phyloP scores from a whole-genome alignment of 2,113 vertebrate genomes.

The Daubentonia madagascariensis region DNA sequence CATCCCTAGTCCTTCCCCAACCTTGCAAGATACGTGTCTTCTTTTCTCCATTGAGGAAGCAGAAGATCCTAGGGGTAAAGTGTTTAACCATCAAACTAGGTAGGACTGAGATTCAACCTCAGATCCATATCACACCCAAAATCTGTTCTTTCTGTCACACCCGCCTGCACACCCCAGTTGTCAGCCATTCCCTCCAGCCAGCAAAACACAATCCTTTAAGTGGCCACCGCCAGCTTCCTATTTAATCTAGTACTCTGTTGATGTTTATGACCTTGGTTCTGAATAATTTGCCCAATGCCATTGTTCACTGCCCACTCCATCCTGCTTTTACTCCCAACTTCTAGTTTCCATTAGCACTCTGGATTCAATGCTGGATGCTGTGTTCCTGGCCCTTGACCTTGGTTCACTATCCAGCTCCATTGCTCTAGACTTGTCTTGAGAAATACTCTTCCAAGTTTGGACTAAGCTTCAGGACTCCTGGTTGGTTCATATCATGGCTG shows the following conservation, averaged over 20 bases:
- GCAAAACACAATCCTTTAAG: not conserved
- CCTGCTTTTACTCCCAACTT: too few relatives aligned
- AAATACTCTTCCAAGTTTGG: not conserved
- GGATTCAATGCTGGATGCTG: fast-evolving
- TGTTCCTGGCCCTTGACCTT: not conserved
- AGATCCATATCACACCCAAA: not conserved
- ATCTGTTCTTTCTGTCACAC: not conserved
- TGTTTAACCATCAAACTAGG: not conserved
- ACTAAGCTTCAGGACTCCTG: too few relatives aligned
- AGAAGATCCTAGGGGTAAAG: not conserved
- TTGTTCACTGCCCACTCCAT: not conserved
- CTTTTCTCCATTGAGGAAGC: not conserved
- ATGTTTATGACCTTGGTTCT: not conserved
- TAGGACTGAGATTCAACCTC: not conserved
- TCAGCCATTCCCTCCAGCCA: too few relatives aligned
- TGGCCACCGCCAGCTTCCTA: not conserved
- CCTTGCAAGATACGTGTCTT: not conserved
- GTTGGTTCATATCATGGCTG: not conserved
- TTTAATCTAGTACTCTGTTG: not conserved
- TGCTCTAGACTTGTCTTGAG: not conserved
- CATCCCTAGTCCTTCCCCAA: not conserved
- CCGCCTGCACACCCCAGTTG: not conserved
- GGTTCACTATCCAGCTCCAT: not conserved
- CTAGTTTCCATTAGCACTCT: not conserved
- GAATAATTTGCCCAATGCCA: not conserved